A percentile compares a stretch with the other conserved stretches of the same genome.
Conservation (phyloP, 2,113 vertebrate species). For the Albula goreensis region DNA sequence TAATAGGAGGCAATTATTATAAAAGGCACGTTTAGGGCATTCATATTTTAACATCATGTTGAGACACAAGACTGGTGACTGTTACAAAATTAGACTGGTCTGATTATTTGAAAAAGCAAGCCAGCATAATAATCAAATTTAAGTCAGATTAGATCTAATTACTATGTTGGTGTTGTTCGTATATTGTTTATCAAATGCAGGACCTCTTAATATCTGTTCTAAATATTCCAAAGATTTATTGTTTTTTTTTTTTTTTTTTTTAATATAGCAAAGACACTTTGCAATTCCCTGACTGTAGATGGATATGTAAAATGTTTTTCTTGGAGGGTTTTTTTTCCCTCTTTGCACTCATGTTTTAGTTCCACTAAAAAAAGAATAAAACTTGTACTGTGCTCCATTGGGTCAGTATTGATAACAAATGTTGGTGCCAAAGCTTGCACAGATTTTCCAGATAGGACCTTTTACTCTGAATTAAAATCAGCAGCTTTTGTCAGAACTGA, state of each 20-base stretch:
- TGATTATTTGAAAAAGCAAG: neutral
- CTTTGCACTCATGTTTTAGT: neutral
- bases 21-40: neutral
- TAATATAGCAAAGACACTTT: neutral
- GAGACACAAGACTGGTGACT: neutral
- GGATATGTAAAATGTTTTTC: neutral
- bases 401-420: neutral
- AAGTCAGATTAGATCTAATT: neutral
- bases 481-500: conserved; percentile 7
- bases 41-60: neutral
- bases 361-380: conserved; percentile 5
- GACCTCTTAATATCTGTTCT: neutral
- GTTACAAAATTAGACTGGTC: neutral
- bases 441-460: neutral
- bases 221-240: neutral
- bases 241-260: neutral
- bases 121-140: neutral
- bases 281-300: neutral
- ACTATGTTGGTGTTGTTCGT: neutral
- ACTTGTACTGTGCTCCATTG: neutral
- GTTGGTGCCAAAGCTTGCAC: neutral
- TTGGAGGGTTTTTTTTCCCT: neutral
- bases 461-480: conserved; percentile 19
- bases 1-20: neutral
- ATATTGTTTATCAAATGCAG: neutral